These are phyloP conservation scores for Mormyrus lacerda DNA, from an alignment of 2,113 vertebrate species.

Conservation along the genomic window DNA sequence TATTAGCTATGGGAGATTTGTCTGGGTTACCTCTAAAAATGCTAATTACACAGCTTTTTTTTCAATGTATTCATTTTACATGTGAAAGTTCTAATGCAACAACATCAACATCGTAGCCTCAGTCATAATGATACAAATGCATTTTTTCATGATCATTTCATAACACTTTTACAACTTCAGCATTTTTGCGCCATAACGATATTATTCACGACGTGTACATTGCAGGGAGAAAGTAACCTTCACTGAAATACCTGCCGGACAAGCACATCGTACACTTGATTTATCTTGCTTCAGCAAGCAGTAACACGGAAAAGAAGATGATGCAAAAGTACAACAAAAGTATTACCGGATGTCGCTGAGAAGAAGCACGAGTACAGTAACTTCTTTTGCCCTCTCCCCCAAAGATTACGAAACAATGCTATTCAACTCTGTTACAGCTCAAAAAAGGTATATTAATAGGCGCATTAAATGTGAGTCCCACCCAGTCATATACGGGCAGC, in stretches of 20 bases:
- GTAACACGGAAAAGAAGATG: not conserved
- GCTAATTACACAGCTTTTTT: not conserved
- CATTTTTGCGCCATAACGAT: not conserved
- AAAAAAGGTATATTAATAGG: not conserved
- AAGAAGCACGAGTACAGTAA: slow-evolving; percentile 35
- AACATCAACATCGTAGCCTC: not conserved
- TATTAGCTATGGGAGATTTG: not conserved
- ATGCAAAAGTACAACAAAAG: slow-evolving; percentile 22
- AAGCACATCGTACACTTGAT: not conserved
- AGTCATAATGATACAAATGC: not conserved
- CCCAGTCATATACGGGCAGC: slow-evolving; percentile 31
- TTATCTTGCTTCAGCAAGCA: not conserved
- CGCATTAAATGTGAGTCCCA: not conserved
- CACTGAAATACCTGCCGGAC: not conserved
- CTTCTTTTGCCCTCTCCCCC: slow-evolving; percentile 32
- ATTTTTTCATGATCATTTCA: not conserved
- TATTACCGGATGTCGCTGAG: slow-evolving; percentile 42
- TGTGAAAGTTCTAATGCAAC: not conserved
- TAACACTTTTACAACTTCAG: not conserved
- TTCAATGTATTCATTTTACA: not conserved
- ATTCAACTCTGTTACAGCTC: slow-evolving; percentile 23
- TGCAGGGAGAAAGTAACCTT: not conserved
- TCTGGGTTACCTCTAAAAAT: not conserved
- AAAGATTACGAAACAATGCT: slow-evolving; percentile 35
- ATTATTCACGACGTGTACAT: not conserved